Base-by-base conservation (phyloP, 2,113 vertebrate genomes). In the Hassar affinis region DNA sequence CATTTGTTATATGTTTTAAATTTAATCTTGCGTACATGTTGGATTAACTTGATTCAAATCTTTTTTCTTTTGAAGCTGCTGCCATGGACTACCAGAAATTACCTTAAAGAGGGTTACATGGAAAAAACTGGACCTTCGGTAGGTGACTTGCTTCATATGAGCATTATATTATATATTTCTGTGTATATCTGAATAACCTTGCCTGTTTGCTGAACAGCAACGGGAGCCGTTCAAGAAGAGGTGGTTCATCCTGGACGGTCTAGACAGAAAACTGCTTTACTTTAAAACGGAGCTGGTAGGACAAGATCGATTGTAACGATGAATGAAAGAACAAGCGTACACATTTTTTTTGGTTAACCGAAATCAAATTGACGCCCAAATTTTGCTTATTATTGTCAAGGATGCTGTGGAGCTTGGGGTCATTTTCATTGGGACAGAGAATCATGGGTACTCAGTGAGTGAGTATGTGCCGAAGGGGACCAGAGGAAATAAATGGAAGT, bases 81-180 rank as follows among this genome's bases (percentile, higher is more conserved):
- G 87, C 95, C 95, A 74, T 93, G 93, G 90, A 92, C 97, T 88
- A 97, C 95, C 49, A 92, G 94, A 91, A 91, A 87, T 80, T 96
- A 94, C 84, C 84, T 95, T 85, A 97, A 95, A 92, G 96, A 97
- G 87, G 97, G 97, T 12, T 97, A 95, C 91, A 98, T 99, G 97
- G 96, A 98, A 88, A 98, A 99, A 91, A 99, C 97, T 0, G 97
- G 97, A 15, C 97, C 97, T 18, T 95, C 94, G 94, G 97, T 99
- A 89, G 25, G 93, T 93, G 22, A 52, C 49, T 0, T 4, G 2
- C n/a, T 22, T 45, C 5, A 64, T n/a, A 27, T 76, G 10, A 62
- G 27, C 25, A 62, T n/a, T n/a, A n/a, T n/a, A n/a, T n/a, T n/a
- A 45, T 75, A 71, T 59, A 12, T 80, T 45, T 17, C n/a, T 56